Evolutionary conservation across 2,797 vertebrate species (phyloP).

Genomic region (Balearica regulorum): DNA sequence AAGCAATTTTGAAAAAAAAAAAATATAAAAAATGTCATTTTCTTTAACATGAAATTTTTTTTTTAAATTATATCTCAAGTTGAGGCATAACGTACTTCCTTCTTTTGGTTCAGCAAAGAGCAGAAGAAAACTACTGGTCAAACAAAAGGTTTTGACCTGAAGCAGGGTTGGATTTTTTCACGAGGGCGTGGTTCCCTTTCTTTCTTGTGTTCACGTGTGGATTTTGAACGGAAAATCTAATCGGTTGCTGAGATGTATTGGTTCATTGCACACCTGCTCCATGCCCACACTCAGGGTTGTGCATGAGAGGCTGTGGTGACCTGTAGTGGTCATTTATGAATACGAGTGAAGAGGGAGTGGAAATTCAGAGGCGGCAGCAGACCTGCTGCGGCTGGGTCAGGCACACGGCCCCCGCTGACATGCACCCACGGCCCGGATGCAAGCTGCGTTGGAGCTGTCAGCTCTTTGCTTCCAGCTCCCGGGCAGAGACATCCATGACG

Average conservation of each 20-base stretch:
- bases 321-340: not conserved
- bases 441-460: not conserved
- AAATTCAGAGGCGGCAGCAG: not conserved
- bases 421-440: rapidly evolving
- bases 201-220: not conserved
- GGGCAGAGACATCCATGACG: rapidly evolving
- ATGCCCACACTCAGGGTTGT: not conserved
- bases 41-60: not conserved
- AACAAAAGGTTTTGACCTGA: not conserved
- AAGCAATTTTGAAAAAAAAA: not conserved
- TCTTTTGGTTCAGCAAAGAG: not conserved
- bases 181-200: not conserved
- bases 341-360: not conserved
- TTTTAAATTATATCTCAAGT: not conserved
- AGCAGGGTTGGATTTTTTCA: not conserved
- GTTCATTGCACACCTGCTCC: not conserved
- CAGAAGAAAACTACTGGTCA: not conserved
- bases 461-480: not conserved
- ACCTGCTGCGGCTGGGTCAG: not conserved
- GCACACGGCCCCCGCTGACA: not conserved
- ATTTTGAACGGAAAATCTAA: not conserved
- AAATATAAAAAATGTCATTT: not conserved
- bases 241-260: not conserved
- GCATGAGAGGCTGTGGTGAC: not conserved
- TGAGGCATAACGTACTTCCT: not conserved